Evolutionary conservation across 2,797 vertebrate genomes (phyloP).

Genomic region (Cirrhinus molitorella): DNA sequence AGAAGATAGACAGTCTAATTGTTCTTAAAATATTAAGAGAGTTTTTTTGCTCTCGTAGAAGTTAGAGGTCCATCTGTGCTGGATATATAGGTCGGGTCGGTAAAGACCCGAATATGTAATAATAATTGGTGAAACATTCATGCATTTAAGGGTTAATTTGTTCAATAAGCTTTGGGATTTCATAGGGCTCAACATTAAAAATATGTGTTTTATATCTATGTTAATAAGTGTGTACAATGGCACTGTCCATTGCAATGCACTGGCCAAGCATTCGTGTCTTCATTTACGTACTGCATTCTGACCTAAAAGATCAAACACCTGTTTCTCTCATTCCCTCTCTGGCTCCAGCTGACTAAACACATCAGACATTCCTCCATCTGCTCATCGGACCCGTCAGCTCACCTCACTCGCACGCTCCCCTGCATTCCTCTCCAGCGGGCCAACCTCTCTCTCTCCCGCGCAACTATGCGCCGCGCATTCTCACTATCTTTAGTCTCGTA

Average conservation of each 20-base stretch:
- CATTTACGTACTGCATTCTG: constrained; percentile 4
- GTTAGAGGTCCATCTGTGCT: no score
- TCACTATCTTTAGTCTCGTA: constrained; percentile 25
- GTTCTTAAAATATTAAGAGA: no score
- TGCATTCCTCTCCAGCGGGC: constrained; percentile 73
- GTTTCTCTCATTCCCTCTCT: constrained; percentile 37
- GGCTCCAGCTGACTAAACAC: constrained; percentile 74
- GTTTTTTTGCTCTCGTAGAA: no score
- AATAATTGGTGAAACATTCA: no score
- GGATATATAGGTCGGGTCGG: no score
- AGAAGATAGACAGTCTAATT: no score
- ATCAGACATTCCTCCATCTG: constrained; percentile 66
- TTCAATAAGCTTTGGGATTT: no score
- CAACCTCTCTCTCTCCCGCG: constrained; percentile 62
- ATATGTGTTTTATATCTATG: background rate
- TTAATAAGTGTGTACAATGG: background rate
- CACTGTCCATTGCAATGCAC: background rate
- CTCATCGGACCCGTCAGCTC: constrained; percentile 49
- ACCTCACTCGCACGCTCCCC: constrained; percentile 58
- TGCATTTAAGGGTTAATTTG: no score
- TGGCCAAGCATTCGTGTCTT: background rate
- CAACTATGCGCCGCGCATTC: constrained; percentile 21
- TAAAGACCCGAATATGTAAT: no score
- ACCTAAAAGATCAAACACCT: constrained; percentile 31
- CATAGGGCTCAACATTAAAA: background rate